Evolutionary conservation across 1,140 invertebrate species (phyloP).

Genomic region (Pomacea maculata): DNA sequence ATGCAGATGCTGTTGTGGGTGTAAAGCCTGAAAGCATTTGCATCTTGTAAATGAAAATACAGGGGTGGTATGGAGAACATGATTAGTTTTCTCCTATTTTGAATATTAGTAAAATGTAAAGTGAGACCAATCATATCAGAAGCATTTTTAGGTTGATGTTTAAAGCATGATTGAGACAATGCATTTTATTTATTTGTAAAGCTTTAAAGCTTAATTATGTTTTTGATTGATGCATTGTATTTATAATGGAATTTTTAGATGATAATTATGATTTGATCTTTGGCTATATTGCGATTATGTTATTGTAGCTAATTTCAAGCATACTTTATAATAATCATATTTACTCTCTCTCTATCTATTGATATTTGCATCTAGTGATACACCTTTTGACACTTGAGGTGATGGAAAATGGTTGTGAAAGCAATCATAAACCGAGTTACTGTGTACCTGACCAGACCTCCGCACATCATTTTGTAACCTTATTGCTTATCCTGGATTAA

Average conservation of each 20-base stretch:
- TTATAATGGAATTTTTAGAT: neutral
- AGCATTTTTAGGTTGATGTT: neutral
- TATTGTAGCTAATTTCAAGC: neutral
- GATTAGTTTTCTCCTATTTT: neutral
- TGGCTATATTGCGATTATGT: neutral
- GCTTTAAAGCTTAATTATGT: neutral
- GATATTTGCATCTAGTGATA: constrained; percentile 1
- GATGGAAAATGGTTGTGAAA: too few relatives aligned
- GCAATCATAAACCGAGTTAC: too few relatives aligned
- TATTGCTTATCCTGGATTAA: too few relatives aligned
- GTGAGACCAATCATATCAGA: neutral
- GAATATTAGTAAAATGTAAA: neutral
- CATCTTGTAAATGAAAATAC: neutral
- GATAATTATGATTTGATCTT: neutral
- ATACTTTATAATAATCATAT: neutral
- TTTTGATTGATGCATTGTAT: neutral
- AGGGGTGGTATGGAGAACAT: too few relatives aligned
- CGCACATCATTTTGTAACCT: too few relatives aligned
- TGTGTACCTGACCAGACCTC: too few relatives aligned
- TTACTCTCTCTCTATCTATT: neutral
- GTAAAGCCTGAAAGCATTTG: neutral
- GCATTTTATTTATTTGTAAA: neutral
- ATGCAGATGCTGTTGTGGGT: neutral
- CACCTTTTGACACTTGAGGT: neutral
- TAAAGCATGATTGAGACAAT: neutral